phyloP scores from a whole-genome alignment of 2,797 vertebrate genomes.

The Orientallactaga sibirica region DNA sequence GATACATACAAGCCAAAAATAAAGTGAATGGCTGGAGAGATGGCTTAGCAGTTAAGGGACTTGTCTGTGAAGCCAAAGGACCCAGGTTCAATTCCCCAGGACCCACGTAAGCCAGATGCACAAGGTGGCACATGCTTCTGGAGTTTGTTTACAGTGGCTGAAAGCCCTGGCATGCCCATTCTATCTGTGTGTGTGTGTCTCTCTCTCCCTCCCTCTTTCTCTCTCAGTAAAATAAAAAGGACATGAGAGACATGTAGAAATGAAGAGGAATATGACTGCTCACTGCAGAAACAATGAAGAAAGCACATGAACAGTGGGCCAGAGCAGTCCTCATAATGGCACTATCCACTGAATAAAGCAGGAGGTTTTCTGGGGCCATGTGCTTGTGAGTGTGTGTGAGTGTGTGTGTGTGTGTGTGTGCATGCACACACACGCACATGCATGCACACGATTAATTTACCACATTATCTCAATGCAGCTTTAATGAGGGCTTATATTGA shows the following conservation, averaged over 20 bases:
- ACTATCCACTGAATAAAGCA: neutral
- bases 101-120: no score
- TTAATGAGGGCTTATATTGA: neutral
- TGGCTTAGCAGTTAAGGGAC: no score
- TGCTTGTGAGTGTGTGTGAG: neutral
- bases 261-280: neutral
- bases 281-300: neutral
- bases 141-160: no score
- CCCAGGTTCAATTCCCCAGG: no score
- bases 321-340: neutral
- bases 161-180: no score
- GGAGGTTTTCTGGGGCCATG: neutral
- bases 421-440: no score
- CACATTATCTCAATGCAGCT: neutral
- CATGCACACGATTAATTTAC: neutral
- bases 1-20: no score
- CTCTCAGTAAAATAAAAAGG: neutral
- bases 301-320: neutral
- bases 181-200: no score
- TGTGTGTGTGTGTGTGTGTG: neutral
- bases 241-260: conserved; percentile 1
- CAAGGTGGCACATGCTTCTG: no score
- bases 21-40: no score
- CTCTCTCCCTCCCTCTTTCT: no score
- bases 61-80: no score